Conservation (phyloP, 2,888 invertebrate species). For the Allygus modestus region DNA sequence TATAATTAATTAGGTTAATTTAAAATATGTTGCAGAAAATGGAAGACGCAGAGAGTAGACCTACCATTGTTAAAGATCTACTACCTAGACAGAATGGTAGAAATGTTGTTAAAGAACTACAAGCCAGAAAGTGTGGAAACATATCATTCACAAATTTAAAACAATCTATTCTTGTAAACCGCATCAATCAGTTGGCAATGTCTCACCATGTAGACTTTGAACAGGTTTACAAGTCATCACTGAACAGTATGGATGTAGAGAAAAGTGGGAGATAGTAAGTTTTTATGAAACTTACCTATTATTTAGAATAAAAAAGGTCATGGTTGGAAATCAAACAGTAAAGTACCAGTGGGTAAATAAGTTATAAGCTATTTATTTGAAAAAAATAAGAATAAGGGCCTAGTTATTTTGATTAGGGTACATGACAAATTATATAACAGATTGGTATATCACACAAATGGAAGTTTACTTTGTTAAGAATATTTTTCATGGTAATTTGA, state of each 20-base stretch:
- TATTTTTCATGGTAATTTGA: too few relatives aligned
- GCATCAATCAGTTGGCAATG: neutral
- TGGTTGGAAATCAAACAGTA: too few relatives aligned
- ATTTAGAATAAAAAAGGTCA: too few relatives aligned
- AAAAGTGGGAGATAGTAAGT: slow-evolving; percentile 23
- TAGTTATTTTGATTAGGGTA: too few relatives aligned
- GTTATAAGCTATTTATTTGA: too few relatives aligned
- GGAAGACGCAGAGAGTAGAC: neutral
- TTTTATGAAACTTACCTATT: neutral
- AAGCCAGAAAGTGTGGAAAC: neutral
- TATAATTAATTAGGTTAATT: neutral
- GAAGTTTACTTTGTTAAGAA: too few relatives aligned
- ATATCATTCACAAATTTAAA: neutral
- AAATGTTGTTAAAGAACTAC: neutral
- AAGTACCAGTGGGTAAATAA: too few relatives aligned
- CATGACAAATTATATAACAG: too few relatives aligned
- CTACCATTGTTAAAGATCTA: neutral
- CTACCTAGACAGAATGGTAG: neutral
- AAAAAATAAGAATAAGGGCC: too few relatives aligned
- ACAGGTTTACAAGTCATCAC: neutral
- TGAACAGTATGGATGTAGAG: neutral
- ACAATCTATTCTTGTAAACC: neutral
- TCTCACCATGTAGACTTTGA: neutral
- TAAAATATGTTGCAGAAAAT: neutral
- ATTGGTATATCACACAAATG: too few relatives aligned